phyloP scores from a whole-genome alignment of 1,140 invertebrate genomes.

The Drosophila grimshawi region DNA sequence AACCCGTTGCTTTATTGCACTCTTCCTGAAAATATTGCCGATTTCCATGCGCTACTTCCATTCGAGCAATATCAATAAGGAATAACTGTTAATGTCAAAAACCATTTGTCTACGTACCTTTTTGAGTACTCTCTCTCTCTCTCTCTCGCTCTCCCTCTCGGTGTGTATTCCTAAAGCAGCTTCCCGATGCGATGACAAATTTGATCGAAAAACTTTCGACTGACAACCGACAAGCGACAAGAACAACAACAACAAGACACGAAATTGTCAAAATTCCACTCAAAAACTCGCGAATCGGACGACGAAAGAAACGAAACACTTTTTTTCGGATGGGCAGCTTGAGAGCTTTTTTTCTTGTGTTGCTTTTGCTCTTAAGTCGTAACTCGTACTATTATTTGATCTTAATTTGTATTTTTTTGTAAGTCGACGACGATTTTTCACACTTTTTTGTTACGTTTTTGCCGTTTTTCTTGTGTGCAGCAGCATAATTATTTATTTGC shows the following conservation, averaged over 20 bases:
- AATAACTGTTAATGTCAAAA: conserved; percentile 12
- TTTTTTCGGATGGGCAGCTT: conserved; percentile 3
- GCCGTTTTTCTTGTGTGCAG: conserved; percentile 52
- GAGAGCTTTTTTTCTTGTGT: conserved; percentile 13
- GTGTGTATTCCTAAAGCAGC: conserved; percentile 42
- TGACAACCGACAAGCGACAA: neutral
- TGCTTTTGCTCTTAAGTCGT: conserved; percentile 26
- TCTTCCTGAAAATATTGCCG: conserved; percentile 27
- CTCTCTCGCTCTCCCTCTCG: neutral
- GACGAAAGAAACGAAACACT: conserved; percentile 12
- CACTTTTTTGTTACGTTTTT: conserved; percentile 48
- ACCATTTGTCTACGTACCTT: conserved; percentile 26
- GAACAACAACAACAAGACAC: conserved; percentile 23
- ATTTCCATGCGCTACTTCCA: conserved; percentile 16
- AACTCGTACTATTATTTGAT: conserved; percentile 22
- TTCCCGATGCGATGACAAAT: conserved; percentile 30
- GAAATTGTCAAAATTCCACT: conserved; percentile 49
- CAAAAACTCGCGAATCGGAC: conserved; percentile 27
- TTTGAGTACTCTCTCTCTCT: conserved; percentile 11
- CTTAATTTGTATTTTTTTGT: conserved; percentile 14
- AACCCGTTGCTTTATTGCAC: conserved; percentile 9
- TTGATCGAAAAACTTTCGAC: conserved; percentile 46
- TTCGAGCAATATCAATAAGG: conserved; percentile 23
- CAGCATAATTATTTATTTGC: conserved; percentile 51
- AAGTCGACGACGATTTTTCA: conserved; percentile 36